Percentiles rank a stretch among this genome's conserved stretches.
Evolutionary conservation across 2,113 vertebrate species (phyloP).

Genomic region (Paramormyrops kingsleyae): DNA sequence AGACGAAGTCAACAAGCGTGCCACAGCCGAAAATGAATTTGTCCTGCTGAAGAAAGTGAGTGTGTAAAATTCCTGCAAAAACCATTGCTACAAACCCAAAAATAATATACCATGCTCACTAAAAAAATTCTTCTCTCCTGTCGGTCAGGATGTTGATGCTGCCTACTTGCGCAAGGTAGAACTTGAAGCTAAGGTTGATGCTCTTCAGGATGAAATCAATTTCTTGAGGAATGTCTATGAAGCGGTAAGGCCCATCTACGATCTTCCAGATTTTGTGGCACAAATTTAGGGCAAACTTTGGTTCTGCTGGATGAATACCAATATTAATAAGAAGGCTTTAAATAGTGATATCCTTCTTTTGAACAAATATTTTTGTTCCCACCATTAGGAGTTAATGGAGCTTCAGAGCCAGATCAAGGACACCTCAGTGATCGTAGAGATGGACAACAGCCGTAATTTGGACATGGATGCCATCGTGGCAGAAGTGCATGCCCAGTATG

Average conservation of each 20-base stretch:
- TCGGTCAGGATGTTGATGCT: conserved; percentile 74
- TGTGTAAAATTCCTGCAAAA: not conserved
- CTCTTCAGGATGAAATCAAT: conserved; percentile 71
- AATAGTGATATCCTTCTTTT: not conserved
- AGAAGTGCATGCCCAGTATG: not conserved
- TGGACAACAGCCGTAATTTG: not conserved
- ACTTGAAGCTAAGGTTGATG: conserved; percentile 63
- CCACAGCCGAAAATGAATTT: conserved; percentile 81
- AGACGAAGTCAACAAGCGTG: conserved; percentile 89
- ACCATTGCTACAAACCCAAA: not conserved
- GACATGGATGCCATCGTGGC: not conserved
- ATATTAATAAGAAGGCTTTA: not conserved
- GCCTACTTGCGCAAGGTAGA: conserved; percentile 91
- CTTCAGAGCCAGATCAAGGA: conserved; percentile 77
- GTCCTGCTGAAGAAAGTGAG: conserved; percentile 87
- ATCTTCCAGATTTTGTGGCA: not conserved
- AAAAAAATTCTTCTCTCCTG: not conserved
- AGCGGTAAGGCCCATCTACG: conserved; percentile 58
- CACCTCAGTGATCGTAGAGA: conserved; percentile 67
- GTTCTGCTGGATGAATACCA: not conserved
- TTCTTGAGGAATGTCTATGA: conserved; percentile 82
- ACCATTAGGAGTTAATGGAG: conserved; percentile 68
- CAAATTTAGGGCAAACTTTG: not conserved
- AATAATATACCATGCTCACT: not conserved
- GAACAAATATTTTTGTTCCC: not conserved